Evolutionary conservation across 2,888 invertebrate genomes (phyloP), one percentile per base, ranked within the genome.

Genomic region (Poecilobothrus nobilitatus): DNA sequence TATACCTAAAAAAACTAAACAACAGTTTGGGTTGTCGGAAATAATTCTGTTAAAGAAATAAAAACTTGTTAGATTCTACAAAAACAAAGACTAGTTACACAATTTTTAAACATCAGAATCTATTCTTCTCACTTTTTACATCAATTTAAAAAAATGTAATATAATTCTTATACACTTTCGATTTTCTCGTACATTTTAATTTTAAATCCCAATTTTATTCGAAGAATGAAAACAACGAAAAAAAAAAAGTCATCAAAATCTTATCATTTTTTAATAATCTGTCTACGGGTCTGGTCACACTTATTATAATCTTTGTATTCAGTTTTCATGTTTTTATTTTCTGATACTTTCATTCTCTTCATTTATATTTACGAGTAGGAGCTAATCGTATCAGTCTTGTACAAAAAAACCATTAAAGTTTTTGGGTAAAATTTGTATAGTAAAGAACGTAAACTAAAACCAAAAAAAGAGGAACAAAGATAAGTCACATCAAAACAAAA

Each of bases 401-500:
- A 53, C 15, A 18, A 15, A 53, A 53, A 53, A 53, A 18, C n/a
- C n/a, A 53, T 53, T n/a, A 53, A 53, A 18, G 15, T 10, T 53
- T n/a, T 18, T 53, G 15, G 53, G 37, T 27, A 27, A 27, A 5
- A 37, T 37, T 37, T 37, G 37, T 37, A 12, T 37, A 37, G 7
- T 37, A 53, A 53, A 15, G 15, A n/a, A 53, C 15, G 18, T 3
- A 53, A 53, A 53, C 9, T 2, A 53, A 53, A 53, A 53, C 7
- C 3, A 53, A 53, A 18, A n/a, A 18, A 53, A 53, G 15, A 18
- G 18, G 9, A 37, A 37, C 2, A 53, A 2, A 18, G 53, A 53
- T 53, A 53, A 53, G n/a, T 53, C 53, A 53, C 53, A 53, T 53
- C 53, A 53, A 53, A 53, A 53, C 18, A 53, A 53, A 53, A 53